Conservation (phyloP, 2,797 vertebrate species). For the Anguilla obscura region DNA sequence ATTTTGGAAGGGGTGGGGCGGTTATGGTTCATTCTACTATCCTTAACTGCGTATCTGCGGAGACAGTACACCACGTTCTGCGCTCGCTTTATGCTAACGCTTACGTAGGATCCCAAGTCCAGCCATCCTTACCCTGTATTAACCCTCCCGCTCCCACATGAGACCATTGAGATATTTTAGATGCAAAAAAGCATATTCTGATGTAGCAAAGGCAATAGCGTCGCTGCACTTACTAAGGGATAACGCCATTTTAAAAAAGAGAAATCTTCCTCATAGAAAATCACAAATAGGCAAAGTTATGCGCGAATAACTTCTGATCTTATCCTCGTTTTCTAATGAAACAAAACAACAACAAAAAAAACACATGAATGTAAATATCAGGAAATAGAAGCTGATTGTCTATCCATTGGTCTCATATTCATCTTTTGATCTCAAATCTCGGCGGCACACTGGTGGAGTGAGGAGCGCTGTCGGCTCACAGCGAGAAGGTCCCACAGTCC, state of each 20-base stretch:
- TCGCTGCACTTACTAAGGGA: not conserved
- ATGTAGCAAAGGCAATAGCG: not conserved
- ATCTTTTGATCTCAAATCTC: too few species aligned
- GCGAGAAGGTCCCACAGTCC: too few species aligned
- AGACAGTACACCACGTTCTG: not conserved
- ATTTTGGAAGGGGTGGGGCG: not conserved
- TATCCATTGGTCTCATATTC: too few species aligned
- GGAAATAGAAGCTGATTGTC: too few species aligned
- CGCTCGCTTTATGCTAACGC: not conserved
- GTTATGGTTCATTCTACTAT: constrained; percentile 8
- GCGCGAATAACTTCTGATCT: not conserved
- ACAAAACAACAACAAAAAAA: too few species aligned
- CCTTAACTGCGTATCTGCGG: not conserved
- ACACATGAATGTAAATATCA: too few species aligned
- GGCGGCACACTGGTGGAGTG: too few species aligned
- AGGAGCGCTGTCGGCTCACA: too few species aligned
- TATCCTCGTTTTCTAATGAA: too few species aligned
- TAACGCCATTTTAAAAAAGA: constrained; percentile 16
- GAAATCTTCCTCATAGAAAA: not conserved
- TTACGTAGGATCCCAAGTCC: constrained; percentile 23
- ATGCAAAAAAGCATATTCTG: constrained; percentile 16
- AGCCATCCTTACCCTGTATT: constrained; percentile 18
- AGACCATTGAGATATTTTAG: not conserved
- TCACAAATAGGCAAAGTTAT: not conserved
- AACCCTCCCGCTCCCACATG: constrained; percentile 15